Percentiles rank a stretch among this genome's conserved stretches.
Conservation (phyloP, 2,113 vertebrate genomes). For the Tachycineta bicolor region DNA sequence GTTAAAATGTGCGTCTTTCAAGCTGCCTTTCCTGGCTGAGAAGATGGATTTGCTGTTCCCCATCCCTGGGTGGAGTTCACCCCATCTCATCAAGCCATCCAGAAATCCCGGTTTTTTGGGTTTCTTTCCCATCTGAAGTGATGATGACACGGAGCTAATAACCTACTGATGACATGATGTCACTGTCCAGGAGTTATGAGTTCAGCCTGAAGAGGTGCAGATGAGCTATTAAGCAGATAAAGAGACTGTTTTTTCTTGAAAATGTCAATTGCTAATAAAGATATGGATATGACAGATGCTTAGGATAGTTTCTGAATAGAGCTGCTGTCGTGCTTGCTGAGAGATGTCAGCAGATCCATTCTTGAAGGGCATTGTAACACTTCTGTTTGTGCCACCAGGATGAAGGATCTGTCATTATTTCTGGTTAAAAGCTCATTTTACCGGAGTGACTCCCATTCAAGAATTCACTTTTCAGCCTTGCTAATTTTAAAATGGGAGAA, state of each 20-base stretch:
- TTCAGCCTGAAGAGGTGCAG: slow-evolving; percentile 49
- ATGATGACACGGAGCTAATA: slow-evolving; percentile 31
- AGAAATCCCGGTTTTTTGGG: neutral
- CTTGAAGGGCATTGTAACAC: slow-evolving; percentile 57
- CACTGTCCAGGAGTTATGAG: neutral
- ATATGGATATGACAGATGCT: slow-evolving; percentile 47
- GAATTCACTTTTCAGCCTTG: slow-evolving; percentile 55
- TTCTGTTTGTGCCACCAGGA: slow-evolving; percentile 46
- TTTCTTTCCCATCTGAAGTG: neutral
- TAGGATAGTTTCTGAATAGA: slow-evolving; percentile 28
- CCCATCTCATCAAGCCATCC: rapidly evolving
- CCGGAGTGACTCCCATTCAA: slow-evolving; percentile 53
- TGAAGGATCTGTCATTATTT: slow-evolving; percentile 55
- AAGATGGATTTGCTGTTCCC: neutral
- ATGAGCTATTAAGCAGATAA: slow-evolving; percentile 51
- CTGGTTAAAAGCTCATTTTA: slow-evolving; percentile 53
- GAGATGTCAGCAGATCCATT: slow-evolving; percentile 51
- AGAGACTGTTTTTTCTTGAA: slow-evolving; percentile 53
- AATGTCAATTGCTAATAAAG: slow-evolving; percentile 68
- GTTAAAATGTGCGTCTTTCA: neutral
- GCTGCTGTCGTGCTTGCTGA: neutral
- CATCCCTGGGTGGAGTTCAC: neutral
- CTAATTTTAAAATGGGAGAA: slow-evolving; percentile 53
- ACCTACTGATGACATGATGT: slow-evolving; percentile 8
- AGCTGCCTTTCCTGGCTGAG: neutral